Percentiles rank a stretch among this genome's conserved stretches.
Evolutionary conservation across 2,888 invertebrate genomes (phyloP).

Genomic region (Acrobasis repandana): DNA sequence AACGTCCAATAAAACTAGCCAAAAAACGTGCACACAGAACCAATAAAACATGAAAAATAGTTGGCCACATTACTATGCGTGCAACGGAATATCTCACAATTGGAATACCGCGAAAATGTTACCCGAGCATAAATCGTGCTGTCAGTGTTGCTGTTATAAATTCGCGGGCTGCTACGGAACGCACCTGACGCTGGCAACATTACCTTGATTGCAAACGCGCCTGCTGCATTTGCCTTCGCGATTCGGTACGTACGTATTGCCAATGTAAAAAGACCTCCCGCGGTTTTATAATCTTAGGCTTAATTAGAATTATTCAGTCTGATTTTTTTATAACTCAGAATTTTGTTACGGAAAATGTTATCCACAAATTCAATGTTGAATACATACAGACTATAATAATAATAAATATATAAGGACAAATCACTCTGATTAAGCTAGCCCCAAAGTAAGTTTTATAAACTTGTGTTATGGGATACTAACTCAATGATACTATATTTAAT

Average conservation of each 20-base stretch:
- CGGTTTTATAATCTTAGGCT: constrained; percentile 25
- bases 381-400: no score
- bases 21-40: constrained; percentile 52
- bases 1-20: constrained; percentile 37
- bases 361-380: no score
- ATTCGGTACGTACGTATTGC: constrained; percentile 38
- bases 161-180: constrained; percentile 62
- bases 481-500: no score
- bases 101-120: constrained; percentile 61
- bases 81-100: constrained; percentile 62
- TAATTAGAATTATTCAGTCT: constrained; percentile 14
- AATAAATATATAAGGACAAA: no score
- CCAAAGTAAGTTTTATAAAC: no score
- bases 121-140: constrained; percentile 72
- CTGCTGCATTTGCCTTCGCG: constrained; percentile 60
- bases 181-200: constrained; percentile 73
- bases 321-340: no score
- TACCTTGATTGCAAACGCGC: constrained; percentile 68
- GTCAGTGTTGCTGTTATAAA: constrained; percentile 77
- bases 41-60: constrained; percentile 71
- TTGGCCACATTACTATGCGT: constrained; percentile 57
- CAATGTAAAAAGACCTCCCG: constrained; percentile 34
- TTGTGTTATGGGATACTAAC: no score
- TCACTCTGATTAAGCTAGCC: no score
- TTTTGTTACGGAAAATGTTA: no score